phyloP scores from a whole-genome alignment of 2,797 vertebrate genomes.

The Periparus ater region DNA sequence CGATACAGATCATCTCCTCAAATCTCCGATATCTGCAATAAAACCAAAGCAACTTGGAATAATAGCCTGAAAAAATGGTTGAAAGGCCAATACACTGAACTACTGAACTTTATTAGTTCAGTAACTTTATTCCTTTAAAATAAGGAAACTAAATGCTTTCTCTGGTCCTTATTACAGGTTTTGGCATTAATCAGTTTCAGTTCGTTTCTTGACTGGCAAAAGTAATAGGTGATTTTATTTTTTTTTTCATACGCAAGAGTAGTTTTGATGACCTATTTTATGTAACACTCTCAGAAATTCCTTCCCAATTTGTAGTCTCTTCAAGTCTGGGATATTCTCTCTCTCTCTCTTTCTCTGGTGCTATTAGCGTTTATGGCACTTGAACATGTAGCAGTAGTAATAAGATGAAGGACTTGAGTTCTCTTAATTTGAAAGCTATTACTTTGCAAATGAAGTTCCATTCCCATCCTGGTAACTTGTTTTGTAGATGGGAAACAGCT shows the following conservation, averaged over 20 bases:
- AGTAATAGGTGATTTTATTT: not conserved
- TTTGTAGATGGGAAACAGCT: not conserved
- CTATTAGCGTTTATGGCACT: not conserved
- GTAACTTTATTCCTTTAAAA: too few species aligned
- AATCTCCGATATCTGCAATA: not conserved
- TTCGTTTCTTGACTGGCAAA: not conserved
- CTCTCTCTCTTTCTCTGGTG: not conserved
- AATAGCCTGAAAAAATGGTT: not conserved
- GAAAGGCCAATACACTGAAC: not conserved
- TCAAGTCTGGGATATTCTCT: not conserved
- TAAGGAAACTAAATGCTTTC: not conserved
- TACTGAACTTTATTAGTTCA: not conserved
- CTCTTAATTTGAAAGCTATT: constrained; percentile 22
- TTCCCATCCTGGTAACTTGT: not conserved
- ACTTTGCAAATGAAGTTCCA: constrained; percentile 20
- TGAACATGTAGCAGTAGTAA: not conserved
- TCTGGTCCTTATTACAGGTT: not conserved
- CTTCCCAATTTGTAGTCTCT: not conserved
- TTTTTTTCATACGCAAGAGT: not conserved
- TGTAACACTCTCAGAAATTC: not conserved
- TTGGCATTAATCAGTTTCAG: not conserved
- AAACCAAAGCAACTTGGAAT: not conserved
- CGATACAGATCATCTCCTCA: not conserved
- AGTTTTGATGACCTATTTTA: not conserved
- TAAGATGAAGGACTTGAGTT: not conserved